Base-by-base conservation (phyloP, 2,888 invertebrate genomes). In the Uloborus plumipes region DNA sequence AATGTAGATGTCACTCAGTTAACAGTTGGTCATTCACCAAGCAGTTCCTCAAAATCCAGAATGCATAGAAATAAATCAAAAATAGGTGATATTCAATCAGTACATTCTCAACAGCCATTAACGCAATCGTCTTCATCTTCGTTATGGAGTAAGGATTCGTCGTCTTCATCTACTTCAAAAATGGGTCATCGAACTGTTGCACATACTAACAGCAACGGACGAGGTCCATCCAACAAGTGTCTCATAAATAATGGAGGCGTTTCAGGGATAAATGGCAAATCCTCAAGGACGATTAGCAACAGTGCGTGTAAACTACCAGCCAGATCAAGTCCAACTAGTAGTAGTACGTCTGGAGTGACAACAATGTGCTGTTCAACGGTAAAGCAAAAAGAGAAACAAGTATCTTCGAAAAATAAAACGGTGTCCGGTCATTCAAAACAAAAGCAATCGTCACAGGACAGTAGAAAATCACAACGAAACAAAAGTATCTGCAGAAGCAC, bases 281-380 rank as follows among this genome's bases (percentile, higher is more conserved):
- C 55, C 39, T 39, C 74, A 18, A 80, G 66, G 55, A 64, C 62
- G 39, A 26, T 69, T 7, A 74, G 49, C 31, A 78, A 71, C 51
- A 26, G 15, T 31, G 62, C 51, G 9, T 69, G 62, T 55, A 79
- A 71, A 50, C 64, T 77, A 16, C 76, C 81, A 6, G 39, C 84
- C 7, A 26, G 77, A 16, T 77, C 76, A 16, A 84, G 84, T 67
- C 84, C 84, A 9, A 84, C 84, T 11, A 81, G 77, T 55, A 84
- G 84, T 20, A 79, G 79, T 20, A 78, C 84, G 2, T 79, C 79
- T 15, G 78, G 74, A 13, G 70, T 81, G 3, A 80, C 75, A 18
- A 80, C 79, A 7, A 81, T 62, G 55, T 84, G 84, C 16, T 81
- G 81, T 51, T 67, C 84, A 13, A 66, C 72, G 3, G 47, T 65